A percentile compares a stretch with the other conserved stretches of the same genome.
Conservation (phyloP, 53 echinoderm and acorn worm species). For the Arbacia lixula region DNA sequence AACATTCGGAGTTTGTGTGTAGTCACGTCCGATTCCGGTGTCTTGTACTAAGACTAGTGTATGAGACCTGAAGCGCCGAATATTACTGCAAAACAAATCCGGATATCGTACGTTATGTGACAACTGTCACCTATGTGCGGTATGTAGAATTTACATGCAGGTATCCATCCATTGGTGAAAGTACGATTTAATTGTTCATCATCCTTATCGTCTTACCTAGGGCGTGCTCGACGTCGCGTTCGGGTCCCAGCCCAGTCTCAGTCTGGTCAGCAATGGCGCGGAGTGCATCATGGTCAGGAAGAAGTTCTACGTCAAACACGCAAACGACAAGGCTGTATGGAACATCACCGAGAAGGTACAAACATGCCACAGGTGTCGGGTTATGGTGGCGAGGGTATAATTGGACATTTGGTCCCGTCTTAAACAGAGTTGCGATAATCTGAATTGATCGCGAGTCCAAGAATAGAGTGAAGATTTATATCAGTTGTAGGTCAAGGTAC, state of each 20-base stretch:
- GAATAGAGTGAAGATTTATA: no score
- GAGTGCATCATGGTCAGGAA: constrained; percentile 94
- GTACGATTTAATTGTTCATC: not conserved
- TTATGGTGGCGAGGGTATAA: no score
- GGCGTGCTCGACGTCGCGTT: constrained; percentile 86
- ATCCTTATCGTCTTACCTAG: constrained; percentile 26
- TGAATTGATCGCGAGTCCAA: no score
- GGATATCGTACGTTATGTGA: not conserved
- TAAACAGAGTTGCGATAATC: no score
- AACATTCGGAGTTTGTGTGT: no score
- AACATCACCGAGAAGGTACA: constrained; percentile 75
- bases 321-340: constrained; percentile 77
- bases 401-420: no score
- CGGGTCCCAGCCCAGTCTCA: constrained; percentile 81
- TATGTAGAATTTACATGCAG: not conserved
- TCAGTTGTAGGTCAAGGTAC: no score
- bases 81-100: no score
- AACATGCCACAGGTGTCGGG: no score
- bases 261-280: constrained; percentile 92
- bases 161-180: not conserved
- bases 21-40: no score
- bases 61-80: no score
- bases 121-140: not conserved
- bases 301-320: constrained; percentile 88
- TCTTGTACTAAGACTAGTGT: no score